Evolutionary conservation across 2,888 invertebrate species (phyloP), one percentile per base, ranked within the genome.

Genomic region (Caenorhabditis sp.): DNA sequence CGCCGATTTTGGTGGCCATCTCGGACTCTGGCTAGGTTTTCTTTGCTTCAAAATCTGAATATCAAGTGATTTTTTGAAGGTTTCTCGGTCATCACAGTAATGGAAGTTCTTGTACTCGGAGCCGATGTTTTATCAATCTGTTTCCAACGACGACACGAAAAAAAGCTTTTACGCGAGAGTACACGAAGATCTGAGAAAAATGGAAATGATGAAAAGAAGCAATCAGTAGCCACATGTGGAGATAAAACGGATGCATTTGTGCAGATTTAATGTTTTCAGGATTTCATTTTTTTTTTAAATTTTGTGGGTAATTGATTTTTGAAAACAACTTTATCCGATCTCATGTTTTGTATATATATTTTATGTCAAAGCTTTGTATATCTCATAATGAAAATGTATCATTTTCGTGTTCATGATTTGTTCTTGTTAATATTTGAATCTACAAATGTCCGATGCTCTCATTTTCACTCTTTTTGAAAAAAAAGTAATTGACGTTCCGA

Each of bases 1-100:
- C 54, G 82, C 82, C 62, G 82, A 82, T 70, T 82, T 82, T 64
- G 82, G 82, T 58, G 81, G 82, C 31, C 82, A 82, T 68, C 73
- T 82, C 14, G 82, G 82, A 17, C 65, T 82, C 10, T 82, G 82
- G 82, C 78, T 81, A 68, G 82, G 82, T 79, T 14, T 17, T 17
- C 1, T n/a, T 23, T 10, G 14, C 24, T 1, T 26, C 6, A 31
- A 50, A 37, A 51, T 31, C 4, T 10, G 2, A 6, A n/a, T n/a
- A 23, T 17, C 49, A 0, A 5, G 10, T 6, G 5, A 31, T 31
- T 31, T 54, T 1, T 63, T 72, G 37, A 62, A 77, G 81, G 81
- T 31, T 81, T 82, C 72, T 82, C 81, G n/a, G 80, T 80, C 49
- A 86, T 86, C 58, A 86, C 86, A 10, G 84, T 86, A 10, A 76